Base-by-base conservation (phyloP, 2,797 vertebrate species). In the Trematomus bernacchii region DNA sequence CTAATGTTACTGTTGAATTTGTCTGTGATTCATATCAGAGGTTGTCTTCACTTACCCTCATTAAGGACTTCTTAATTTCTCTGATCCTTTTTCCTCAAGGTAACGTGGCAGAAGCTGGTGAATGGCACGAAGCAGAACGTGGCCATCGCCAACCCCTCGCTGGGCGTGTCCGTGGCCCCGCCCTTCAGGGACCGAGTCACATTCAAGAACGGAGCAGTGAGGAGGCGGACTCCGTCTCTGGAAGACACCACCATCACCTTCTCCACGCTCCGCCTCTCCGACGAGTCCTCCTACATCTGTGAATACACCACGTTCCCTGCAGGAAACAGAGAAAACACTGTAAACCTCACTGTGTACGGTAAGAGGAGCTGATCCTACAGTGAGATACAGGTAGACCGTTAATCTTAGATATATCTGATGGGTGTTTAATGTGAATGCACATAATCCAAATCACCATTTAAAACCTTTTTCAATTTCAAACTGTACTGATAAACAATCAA, bases 281-380 rank as follows among this genome's bases (percentile, higher is more conserved):
- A 99, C 5, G 98, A 99, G 71, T 96, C 97, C 0, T 92, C 96
- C 11, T 99, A 99, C 94, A 99, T 99, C 93, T 99, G 98, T 73
- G 98, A 99, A 94, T 99, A 99, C 82, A 97, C 98, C 12, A 99
- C 98, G 1, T 99, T 99, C 89, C 98, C 98, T 0, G 95, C 96
- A 0, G 98, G 98, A 81, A 99, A 99, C 91, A 82, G 97, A 27
- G 98, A 99, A 88, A 97, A 96, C 91, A 95, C 95, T 6, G 96
- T 99, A 47, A 99, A 99, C 84, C 97, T 99, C 89, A 98, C 97
- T 0, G 96, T 99, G 67, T 95, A 96, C 46, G 97, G 98, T 99
- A 95, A 93, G 96, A 63, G 3, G 4, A 43, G 43, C 13, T 54
- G 42, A 19, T 12, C 1, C 42, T 47, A 4, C 58, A 23, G 46